Conservation (phyloP, 2,888 invertebrate genomes). For the Hydrotaea cyrtoneurina region DNA sequence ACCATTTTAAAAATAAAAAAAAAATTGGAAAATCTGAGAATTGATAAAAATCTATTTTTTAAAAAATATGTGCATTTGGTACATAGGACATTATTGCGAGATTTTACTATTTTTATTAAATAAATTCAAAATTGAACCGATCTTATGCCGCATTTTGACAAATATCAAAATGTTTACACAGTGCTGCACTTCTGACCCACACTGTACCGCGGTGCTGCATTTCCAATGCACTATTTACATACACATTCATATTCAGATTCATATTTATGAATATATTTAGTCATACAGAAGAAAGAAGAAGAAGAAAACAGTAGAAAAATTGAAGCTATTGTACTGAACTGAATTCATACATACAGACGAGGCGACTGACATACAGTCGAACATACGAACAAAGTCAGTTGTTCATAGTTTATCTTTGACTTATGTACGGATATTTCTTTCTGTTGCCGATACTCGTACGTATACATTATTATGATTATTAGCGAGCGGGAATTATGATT, state of each 20-base stretch:
- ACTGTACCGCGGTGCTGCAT: neutral
- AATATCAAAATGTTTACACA: neutral
- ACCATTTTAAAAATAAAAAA: no score
- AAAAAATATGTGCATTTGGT: no score
- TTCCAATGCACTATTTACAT: neutral
- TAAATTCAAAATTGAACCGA: no score
- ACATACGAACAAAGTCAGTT: neutral
- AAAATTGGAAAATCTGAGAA: no score
- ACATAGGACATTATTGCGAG: no score
- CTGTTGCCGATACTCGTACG: neutral
- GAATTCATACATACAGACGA: neutral
- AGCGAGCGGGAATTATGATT: constrained; percentile 5
- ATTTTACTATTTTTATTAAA: no score
- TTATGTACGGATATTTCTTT: neutral
- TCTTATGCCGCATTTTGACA: no score
- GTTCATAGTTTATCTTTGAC: constrained; percentile 1
- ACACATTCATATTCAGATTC: neutral
- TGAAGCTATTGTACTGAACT: neutral
- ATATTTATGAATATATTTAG: constrained; percentile 15
- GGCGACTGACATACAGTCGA: neutral
- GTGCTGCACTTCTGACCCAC: neutral
- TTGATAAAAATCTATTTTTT: no score
- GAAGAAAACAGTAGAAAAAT: neutral
- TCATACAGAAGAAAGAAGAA: no score
- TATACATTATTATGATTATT: neutral